Base-by-base conservation (phyloP, 2,888 invertebrate genomes). In the Macrophya annulata region DNA sequence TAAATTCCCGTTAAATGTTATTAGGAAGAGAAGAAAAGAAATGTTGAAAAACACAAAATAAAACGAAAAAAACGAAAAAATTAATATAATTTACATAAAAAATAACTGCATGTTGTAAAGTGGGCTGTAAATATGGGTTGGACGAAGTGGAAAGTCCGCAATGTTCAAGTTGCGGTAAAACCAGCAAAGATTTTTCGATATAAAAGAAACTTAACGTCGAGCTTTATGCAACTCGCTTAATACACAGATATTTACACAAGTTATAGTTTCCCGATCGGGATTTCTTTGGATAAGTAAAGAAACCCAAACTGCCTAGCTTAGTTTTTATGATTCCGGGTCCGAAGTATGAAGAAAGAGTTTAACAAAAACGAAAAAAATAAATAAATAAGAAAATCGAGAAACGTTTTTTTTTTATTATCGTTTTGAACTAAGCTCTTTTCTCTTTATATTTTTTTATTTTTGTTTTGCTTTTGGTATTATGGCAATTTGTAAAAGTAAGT, bases 221-320 rank as follows among this genome's bases (percentile, higher is more conserved):
- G 45, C 25, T 87, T 88, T 88, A 88, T 86, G 85, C 86, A 87
- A 84, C 71, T 84, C 81, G 83, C 55, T 87, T 88, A 87, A 88
- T 88, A 88, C 74, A 45, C 45, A 3, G 31, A 45, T 88, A 89
- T 89, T 89, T 88, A 87, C 85, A 86, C 74, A 87, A 89, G 87
- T 88, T 88, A 89, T 89, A 87, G 88, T 88, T 89, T 89, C 88
- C 88, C 89, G 88, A 89, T 88, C 87, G 86, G 87, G 87, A 40
- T 71, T 71, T 15, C 31, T n/a, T 71, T 8, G n/a, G 6, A 43
- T 21, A 0, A 10, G n/a, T 8, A 15, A 71, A n/a, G 62, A 21
- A 25, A 55, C 31, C 31, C 31, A n/a, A 55, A 55, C 6, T 0
- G 55, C 5, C n/a, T 2, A n/a, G 55, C 55, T 55, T 55, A 55